These are phyloP conservation scores for Clanis bilineata DNA, from an alignment of 2,888 invertebrate species.

Conservation along the genomic window DNA sequence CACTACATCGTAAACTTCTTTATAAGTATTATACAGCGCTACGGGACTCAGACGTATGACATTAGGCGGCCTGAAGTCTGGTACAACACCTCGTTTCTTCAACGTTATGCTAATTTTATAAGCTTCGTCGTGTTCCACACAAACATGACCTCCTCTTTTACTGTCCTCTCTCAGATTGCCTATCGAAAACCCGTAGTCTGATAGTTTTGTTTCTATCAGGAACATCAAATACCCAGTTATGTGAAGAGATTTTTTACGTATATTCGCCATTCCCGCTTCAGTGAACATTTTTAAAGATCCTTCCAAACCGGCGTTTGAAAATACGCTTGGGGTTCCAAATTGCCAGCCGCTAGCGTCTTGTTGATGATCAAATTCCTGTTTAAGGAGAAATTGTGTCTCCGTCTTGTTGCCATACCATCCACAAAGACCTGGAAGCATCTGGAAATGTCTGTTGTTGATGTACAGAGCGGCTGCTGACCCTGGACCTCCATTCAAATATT, in stretches of 20 bases:
- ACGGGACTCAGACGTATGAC: slow-evolving; percentile 61
- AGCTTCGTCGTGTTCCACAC: slow-evolving; percentile 60
- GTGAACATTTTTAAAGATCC: slow-evolving; percentile 57
- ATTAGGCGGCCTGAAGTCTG: slow-evolving; percentile 64
- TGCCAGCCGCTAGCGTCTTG: slow-evolving; percentile 65
- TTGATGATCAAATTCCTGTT: slow-evolving; percentile 64
- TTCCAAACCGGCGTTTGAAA: slow-evolving; percentile 64
- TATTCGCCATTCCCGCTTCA: slow-evolving; percentile 57
- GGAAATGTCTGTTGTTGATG: slow-evolving; percentile 63
- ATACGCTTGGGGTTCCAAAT: slow-evolving; percentile 56
- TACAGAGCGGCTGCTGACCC: slow-evolving; percentile 60
- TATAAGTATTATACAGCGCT: slow-evolving; percentile 63
- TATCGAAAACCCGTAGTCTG: slow-evolving; percentile 51
- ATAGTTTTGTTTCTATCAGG: slow-evolving; percentile 55
- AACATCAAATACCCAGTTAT: slow-evolving; percentile 68
- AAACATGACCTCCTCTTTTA: slow-evolving; percentile 64
- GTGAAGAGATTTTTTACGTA: slow-evolving; percentile 64
- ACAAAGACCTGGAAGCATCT: slow-evolving; percentile 53
- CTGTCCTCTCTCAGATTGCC: slow-evolving; percentile 57
- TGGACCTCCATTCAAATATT: slow-evolving; percentile 70
- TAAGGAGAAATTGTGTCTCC: slow-evolving; percentile 56
- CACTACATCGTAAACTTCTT: slow-evolving; percentile 59
- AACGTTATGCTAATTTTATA: slow-evolving; percentile 61
- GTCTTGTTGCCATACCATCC: slow-evolving; percentile 67
- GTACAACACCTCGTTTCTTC: slow-evolving; percentile 54